Percentiles rank a stretch among this genome's conserved stretches.
Evolutionary conservation across 2,888 invertebrate species (phyloP).

Genomic region (Tetramorium bicarinatum): DNA sequence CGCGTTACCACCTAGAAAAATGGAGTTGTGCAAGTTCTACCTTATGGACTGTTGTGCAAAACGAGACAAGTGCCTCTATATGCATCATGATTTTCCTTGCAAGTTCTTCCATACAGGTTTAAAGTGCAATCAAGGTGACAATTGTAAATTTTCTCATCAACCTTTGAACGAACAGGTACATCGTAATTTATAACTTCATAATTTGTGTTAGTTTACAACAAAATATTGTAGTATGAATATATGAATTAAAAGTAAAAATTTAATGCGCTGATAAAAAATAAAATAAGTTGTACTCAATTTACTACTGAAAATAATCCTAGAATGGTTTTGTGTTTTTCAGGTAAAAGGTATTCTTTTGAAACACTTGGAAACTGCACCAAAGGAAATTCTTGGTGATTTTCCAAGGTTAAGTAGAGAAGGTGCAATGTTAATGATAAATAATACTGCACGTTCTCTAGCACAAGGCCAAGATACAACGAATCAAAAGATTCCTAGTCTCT

Average conservation of each 20-base stretch:
- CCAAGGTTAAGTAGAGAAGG: conserved; percentile 93
- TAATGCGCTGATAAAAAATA: not conserved
- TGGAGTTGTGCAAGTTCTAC: conserved; percentile 98
- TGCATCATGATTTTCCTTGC: conserved; percentile 99
- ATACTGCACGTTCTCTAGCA: conserved; percentile 81
- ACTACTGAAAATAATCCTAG: not conserved
- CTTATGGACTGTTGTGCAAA: conserved; percentile 98
- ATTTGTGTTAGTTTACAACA: not conserved
- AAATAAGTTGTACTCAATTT: not conserved
- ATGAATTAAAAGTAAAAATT: not conserved
- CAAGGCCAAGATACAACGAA: conserved; percentile 80
- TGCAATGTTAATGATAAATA: conserved; percentile 88
- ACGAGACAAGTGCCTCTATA: conserved; percentile 97
- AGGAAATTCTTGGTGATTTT: conserved; percentile 96
- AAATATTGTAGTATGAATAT: not conserved
- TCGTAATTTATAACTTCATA: conserved; percentile 33
- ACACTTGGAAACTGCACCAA: conserved; percentile 96
- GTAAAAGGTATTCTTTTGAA: conserved; percentile 87
- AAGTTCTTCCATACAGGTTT: conserved; percentile 98
- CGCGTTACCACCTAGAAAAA: conserved; percentile 93
- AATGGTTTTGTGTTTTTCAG: conserved; percentile 68
- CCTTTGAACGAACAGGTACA: conserved; percentile 94
- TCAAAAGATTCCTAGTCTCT: conserved; percentile 86
- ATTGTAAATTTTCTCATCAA: conserved; percentile 97
- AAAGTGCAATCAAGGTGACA: conserved; percentile 92